Base-by-base conservation (phyloP, 1,140 invertebrate genomes). In the Zaprionus lachaisei region DNA sequence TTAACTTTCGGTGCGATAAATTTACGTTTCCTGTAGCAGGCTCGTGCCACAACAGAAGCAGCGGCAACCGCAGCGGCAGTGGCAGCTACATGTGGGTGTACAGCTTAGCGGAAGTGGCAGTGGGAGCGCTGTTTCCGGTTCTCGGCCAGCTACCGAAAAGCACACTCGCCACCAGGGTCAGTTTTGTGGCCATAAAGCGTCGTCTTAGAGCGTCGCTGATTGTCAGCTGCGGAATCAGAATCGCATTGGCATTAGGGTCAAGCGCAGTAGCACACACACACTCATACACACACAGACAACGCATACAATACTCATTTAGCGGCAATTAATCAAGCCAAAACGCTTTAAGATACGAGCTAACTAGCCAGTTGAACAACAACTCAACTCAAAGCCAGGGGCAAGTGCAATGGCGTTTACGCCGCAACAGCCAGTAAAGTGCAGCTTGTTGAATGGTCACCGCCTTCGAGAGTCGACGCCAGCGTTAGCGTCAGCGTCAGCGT, bases 361-460 rank as follows among this genome's bases (percentile, higher is more conserved):
- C 80, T 76, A 75, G 75, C 61, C 69, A 66, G 56, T 61, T 63
- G 60, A 72, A 78, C 47, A 78, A 80, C 81, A 84, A 76, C 84
- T 90, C 81, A 90, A 76, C 84, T 89, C 81, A 89, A 89, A 90
- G 85, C 85, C 85, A 89, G 85, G 85, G 81, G 85, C 85, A 89
- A 90, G 85, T 80, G 81, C 81, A 90, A 66, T 81, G 84, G 81
- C 79, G 71, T 70, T 47, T 56, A 71, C 75, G 61, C 41, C n/a
- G 70, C 73, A 67, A 71, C 51, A 74, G 62, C 62, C 49, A 71
- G 34, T 72, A 78, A 78, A 80, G 38, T 65, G 66, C 70, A 55
- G 49, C 66, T 80, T 63, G 64, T 75, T 80, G 66, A 71, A 72
- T 61, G 60, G 26, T 60, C 31, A 63, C 22, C 63, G 71, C 55